Evolutionary conservation across 2,113 vertebrate species (phyloP).

Genomic region (Damaliscus lunatus): DNA sequence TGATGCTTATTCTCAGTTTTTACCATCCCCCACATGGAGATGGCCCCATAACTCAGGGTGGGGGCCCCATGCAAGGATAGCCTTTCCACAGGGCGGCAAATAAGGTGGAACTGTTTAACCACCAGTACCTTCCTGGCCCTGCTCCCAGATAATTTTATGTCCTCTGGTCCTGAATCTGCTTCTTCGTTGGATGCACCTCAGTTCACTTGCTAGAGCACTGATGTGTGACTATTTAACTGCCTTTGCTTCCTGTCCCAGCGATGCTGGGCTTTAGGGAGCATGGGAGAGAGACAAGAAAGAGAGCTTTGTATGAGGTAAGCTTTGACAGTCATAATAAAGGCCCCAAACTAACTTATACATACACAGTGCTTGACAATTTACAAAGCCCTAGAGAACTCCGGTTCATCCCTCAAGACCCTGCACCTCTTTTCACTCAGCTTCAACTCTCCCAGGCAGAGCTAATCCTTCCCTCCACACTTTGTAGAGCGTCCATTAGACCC

Average conservation of each 20-base stretch:
- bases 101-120: conserved; percentile 29
- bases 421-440: conserved; percentile 31
- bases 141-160: conserved; percentile 52
- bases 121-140: conserved; percentile 46
- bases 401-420: conserved; percentile 46
- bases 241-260: conserved; percentile 52
- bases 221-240: conserved; percentile 61
- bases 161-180: conserved; percentile 48
- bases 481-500: background rate
- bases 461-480: conserved; percentile 14
- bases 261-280: conserved; percentile 36
- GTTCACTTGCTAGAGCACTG: conserved; percentile 50
- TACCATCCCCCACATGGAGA: conserved; percentile 15
- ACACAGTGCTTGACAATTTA: conserved; percentile 37
- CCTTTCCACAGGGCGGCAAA: conserved; percentile 28
- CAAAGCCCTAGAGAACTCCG: conserved; percentile 57
- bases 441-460: background rate
- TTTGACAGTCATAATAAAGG: conserved; percentile 32
- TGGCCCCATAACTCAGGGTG: background rate
- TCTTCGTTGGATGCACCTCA: conserved; percentile 51
- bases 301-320: conserved; percentile 50
- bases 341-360: conserved; percentile 29
- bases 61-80: conserved; percentile 21
- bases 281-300: conserved; percentile 61
- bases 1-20: conserved; percentile 11